A percentile compares a stretch with the other conserved stretches of the same genome.
Conservation (phyloP, 2,888 invertebrate genomes). For the Spodoptera littoralis region DNA sequence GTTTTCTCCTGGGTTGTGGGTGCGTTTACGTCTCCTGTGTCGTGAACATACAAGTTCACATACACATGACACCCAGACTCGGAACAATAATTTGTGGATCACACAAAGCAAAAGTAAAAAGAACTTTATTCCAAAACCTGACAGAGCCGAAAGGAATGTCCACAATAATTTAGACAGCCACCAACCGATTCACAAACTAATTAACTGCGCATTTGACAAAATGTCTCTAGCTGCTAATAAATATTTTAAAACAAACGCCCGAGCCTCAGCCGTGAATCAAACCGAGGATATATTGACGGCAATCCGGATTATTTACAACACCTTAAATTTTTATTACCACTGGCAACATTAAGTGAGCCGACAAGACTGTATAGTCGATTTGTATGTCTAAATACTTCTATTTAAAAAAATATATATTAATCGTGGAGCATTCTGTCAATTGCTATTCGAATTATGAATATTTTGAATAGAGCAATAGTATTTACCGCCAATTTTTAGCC, state of each 20-base stretch:
- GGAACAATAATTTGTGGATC: too few species aligned
- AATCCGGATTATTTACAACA: conserved; percentile 74
- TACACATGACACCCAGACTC: too few species aligned
- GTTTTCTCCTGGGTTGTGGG: too few species aligned
- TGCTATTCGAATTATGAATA: too few species aligned
- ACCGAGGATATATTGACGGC: conserved; percentile 73
- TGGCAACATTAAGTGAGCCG: conserved; percentile 31
- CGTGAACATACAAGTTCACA: too few species aligned
- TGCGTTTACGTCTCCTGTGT: too few species aligned
- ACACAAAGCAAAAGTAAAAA: too few species aligned
- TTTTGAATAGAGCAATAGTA: too few species aligned
- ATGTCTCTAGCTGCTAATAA: conserved; percentile 57
- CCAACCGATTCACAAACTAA: conserved; percentile 38
- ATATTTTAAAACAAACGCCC: conserved; percentile 54
- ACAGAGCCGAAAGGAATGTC: conserved; percentile 8
- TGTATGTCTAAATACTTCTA: conserved; percentile 6
- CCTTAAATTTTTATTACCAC: conserved; percentile 57
- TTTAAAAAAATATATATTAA: too few species aligned
- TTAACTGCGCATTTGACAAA: conserved; percentile 57
- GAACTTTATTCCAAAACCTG: too few species aligned
- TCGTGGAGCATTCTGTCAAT: too few species aligned
- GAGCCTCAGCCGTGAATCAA: conserved; percentile 63
- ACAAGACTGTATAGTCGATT: conserved; percentile 39
- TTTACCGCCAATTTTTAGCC: too few species aligned
- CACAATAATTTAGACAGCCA: conserved; percentile 16